A percentile compares a stretch with the other conserved stretches of the same genome.
These are phyloP conservation scores for Chlorospingus semifuscus DNA, from an alignment of 2,797 vertebrate genomes.

Conservation along the genomic window DNA sequence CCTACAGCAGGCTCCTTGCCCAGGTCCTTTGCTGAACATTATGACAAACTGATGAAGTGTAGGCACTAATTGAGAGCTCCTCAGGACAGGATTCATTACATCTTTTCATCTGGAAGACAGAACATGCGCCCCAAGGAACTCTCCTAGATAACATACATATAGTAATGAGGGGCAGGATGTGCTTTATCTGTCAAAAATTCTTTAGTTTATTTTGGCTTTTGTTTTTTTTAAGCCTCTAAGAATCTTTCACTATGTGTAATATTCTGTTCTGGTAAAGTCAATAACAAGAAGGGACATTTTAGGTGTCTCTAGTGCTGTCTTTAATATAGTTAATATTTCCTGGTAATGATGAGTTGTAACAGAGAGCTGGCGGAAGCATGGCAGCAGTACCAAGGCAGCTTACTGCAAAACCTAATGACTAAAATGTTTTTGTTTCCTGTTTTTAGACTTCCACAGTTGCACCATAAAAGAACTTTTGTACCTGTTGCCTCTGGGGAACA, in stretches of 20 bases:
- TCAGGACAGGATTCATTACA: not conserved
- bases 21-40: not conserved
- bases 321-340: not conserved
- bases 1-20: not conserved
- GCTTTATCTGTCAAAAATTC: not conserved
- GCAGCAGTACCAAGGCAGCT: not conserved
- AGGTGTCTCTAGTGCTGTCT: not conserved
- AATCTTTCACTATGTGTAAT: not conserved
- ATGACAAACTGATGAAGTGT: not conserved
- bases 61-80: not conserved
- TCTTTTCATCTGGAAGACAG: not conserved
- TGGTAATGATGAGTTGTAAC: not conserved
- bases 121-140: not conserved
- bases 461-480: not conserved
- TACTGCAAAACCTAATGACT: not conserved
- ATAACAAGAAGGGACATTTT: not conserved
- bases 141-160: not conserved
- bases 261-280: not conserved
- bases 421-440: not conserved
- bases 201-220: not conserved
- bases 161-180: not conserved
- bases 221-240: not conserved
- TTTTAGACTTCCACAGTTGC: not conserved
- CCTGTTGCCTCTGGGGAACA: not conserved
- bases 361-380: not conserved